Evolutionary conservation across 2,113 vertebrate genomes (phyloP).

Genomic region (Hiodon alosoides): DNA sequence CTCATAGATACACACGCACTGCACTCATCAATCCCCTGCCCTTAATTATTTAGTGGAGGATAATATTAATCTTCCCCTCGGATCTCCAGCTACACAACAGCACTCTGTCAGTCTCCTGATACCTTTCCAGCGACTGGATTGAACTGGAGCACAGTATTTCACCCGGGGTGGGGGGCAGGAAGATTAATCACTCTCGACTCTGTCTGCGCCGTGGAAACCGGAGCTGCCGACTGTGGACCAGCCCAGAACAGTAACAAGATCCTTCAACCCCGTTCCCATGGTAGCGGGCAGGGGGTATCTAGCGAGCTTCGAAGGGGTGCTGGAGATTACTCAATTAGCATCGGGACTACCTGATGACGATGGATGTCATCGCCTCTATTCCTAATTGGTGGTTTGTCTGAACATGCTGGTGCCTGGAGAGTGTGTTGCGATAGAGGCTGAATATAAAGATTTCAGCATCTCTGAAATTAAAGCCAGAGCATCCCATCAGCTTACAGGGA

Average conservation of each 20-base stretch:
- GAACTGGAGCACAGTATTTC: constrained; percentile 20
- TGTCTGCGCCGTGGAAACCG: not conserved
- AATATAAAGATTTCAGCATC: too few relatives aligned
- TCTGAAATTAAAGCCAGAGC: too few relatives aligned
- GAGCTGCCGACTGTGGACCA: not conserved
- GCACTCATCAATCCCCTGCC: constrained; percentile 24
- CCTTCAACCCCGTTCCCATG: not conserved
- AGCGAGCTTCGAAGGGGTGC: not conserved
- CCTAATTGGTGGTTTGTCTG: too few relatives aligned
- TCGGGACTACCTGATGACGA: not conserved
- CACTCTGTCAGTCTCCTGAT: constrained; percentile 31
- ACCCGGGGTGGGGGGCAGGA: constrained; percentile 5
- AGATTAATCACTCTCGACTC: constrained; percentile 10
- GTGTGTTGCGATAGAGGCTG: too few relatives aligned
- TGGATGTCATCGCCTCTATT: constrained; percentile 28
- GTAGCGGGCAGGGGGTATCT: not conserved
- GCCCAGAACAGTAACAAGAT: not conserved
- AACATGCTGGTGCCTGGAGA: too few relatives aligned
- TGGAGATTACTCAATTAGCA: not conserved
- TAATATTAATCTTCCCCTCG: constrained; percentile 3
- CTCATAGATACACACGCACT: not conserved
- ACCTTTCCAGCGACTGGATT: not conserved
- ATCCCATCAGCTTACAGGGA: too few relatives aligned
- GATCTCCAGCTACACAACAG: constrained; percentile 1
- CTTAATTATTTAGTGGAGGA: constrained; percentile 32